Evolutionary conservation across 2,797 vertebrate genomes (phyloP), one percentile per base, ranked within the genome.

Genomic region (Falco naumanni): DNA sequence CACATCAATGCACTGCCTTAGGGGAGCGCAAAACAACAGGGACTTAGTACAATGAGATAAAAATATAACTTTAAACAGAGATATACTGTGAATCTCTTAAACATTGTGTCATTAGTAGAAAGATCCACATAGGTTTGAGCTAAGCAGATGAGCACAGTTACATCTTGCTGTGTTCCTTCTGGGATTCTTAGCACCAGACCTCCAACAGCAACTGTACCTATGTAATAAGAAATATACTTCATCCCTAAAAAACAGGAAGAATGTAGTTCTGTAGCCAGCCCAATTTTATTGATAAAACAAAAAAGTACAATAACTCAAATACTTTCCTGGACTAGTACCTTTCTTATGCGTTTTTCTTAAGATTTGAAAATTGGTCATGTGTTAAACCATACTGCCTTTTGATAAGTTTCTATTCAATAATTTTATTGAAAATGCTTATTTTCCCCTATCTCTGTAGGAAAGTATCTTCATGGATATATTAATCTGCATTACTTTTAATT

Each of bases 81-180:
- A 53, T 53, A 39, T 20, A 53, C 33, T 34, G 16, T 21, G 50
- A 59, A 71, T 37, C 45, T 57, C 28, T 78, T 43, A 57, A 45
- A 43, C 8, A 78, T 7, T 3, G 1, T 78, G 17, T 26, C 17
- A 54, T 25, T 77, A n/a, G 8, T 19, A 53, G 16, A 57, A 45
- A 13, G 11, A 71, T 65, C 11, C 16, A n/a, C 41, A 20, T 64
- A 50, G 5, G 24, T n/a, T n/a, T 51, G 72, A 64, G 33, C 22
- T 65, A 59, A 65, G 43, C 37, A 64, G 51, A 47, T 25, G 25
- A 60, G 33, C 9, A 15, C 39, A 51, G 21, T 78, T 56, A 51
- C 14, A 51, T 5, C 7, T 74, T 0, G 0, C 5, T 39, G 13
- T 41, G 4, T 56, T 77, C 6, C 64, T 45, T 78, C 19, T 6